phyloP scores from a whole-genome alignment of 2,113 vertebrate species.

The Apistogramma diplotaenia region DNA sequence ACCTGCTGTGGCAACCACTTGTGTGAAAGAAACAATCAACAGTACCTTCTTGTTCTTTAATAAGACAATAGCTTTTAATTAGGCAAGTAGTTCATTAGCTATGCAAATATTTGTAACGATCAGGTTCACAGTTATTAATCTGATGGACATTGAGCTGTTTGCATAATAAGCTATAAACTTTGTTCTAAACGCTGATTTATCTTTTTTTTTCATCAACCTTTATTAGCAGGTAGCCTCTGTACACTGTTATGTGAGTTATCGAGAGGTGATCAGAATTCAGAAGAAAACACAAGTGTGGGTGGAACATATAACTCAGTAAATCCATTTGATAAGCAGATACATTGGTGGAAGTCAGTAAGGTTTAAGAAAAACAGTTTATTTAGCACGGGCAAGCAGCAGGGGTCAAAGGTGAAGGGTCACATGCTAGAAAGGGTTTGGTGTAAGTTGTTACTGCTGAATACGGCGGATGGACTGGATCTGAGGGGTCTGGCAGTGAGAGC shows the following conservation, averaged over 20 bases:
- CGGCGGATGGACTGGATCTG: slow-evolving; percentile 94
- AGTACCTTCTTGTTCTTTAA: neutral
- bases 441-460: slow-evolving; percentile 86
- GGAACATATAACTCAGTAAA: neutral
- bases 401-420: slow-evolving; percentile 48
- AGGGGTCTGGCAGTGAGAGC: slow-evolving; percentile 88
- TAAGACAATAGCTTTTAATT: neutral
- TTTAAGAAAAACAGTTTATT: slow-evolving; percentile 82
- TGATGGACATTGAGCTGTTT: neutral
- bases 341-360: slow-evolving; percentile 56
- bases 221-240: neutral
- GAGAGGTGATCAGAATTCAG: neutral
- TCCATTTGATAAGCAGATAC: slow-evolving; percentile 35
- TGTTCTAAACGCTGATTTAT: neutral
- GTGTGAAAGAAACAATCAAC: neutral
- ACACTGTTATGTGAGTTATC: neutral
- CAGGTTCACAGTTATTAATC: neutral
- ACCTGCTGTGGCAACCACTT: neutral
- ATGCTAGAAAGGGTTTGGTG: slow-evolving; percentile 8
- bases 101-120: neutral
- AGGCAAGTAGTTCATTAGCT: neutral
- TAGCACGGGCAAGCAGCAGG: slow-evolving; percentile 54
- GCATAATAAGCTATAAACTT: neutral
- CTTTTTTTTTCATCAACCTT: neutral
- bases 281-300: neutral